phyloP scores from a whole-genome alignment of 2,888 invertebrate species.

The Spodoptera picta region DNA sequence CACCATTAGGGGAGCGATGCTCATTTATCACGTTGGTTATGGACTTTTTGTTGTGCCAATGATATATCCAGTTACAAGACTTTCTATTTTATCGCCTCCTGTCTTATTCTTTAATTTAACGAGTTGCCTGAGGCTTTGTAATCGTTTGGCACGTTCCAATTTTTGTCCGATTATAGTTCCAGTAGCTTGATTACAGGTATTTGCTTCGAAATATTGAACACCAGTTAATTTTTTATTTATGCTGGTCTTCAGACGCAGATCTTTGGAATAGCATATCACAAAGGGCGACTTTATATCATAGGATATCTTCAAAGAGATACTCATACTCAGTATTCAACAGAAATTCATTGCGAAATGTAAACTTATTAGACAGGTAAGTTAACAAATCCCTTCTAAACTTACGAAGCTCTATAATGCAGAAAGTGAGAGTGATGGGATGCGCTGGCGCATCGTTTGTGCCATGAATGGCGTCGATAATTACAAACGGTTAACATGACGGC shows the following conservation, averaged over 20 bases:
- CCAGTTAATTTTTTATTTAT: too few species aligned
- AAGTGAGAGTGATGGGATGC: slow-evolving; percentile 81
- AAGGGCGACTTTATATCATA: too few species aligned
- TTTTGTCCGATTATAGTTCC: background rate
- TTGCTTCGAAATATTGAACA: too few species aligned
- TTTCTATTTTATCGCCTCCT: slow-evolving; percentile 44
- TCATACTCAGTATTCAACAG: too few species aligned
- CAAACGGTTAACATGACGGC: slow-evolving; percentile 49
- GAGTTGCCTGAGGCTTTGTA: slow-evolving; percentile 15
- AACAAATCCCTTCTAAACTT: slow-evolving; percentile 38
- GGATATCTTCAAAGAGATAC: too few species aligned
- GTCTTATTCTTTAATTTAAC: slow-evolving; percentile 29
- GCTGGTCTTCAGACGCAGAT: too few species aligned
- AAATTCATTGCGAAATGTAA: too few species aligned
- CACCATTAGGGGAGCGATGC: slow-evolving; percentile 38
- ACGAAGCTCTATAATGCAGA: slow-evolving; percentile 61
- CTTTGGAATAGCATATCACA: too few species aligned
- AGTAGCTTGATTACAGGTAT: too few species aligned
- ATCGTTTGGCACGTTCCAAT: background rate
- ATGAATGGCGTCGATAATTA: slow-evolving; percentile 72
- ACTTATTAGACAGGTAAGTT: background rate
- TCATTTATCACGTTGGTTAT: slow-evolving; percentile 41
- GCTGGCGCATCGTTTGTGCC: slow-evolving; percentile 68
- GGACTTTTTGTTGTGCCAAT: slow-evolving; percentile 16
- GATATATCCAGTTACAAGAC: slow-evolving; percentile 32